phyloP scores from a whole-genome alignment of 92 coral and sea anemone genomes.

The Actinostola sp. region DNA sequence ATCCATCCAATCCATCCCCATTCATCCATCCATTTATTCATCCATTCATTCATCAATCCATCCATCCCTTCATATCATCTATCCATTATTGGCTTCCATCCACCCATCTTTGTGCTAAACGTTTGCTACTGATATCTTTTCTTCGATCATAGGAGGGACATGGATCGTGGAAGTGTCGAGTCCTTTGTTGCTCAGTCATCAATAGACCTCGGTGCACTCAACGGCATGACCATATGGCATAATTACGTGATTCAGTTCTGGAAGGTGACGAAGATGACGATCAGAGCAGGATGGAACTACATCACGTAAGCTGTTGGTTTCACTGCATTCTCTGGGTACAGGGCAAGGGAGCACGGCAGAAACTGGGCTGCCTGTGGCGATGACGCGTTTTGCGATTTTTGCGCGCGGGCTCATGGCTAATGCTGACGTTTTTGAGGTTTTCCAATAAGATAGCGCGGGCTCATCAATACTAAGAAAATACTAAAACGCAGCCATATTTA shows the following conservation, averaged over 20 bases:
- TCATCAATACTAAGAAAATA: no score
- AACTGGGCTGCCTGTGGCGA: no score
- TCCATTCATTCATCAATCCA: no score
- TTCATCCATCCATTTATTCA: no score
- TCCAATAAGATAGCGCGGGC: no score
- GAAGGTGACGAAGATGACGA: constrained; percentile 31
- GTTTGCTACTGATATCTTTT: not conserved
- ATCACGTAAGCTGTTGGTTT: constrained; percentile 4
- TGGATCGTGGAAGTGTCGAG: constrained; percentile 27
- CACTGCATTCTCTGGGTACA: not conserved
- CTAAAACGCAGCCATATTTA: no score
- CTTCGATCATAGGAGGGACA: constrained; percentile 24
- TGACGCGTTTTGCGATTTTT: no score
- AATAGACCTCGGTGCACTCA: constrained; percentile 22
- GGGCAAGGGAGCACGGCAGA: not conserved
- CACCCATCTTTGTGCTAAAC: no score
- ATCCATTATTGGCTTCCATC: no score
- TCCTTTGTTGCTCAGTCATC: constrained; percentile 30
- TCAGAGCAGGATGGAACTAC: constrained; percentile 37
- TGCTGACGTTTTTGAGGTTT: no score
- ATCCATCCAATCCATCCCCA: not conserved
- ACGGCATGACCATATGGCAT: constrained; percentile 21
- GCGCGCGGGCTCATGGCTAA: no score
- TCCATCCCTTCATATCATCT: no score
- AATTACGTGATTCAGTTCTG: constrained; percentile 18